Evolutionary conservation across 92 coral and sea anemone genomes (phyloP), one percentile per base, ranked within the genome.

Genomic region (Meandrina meandrites): DNA sequence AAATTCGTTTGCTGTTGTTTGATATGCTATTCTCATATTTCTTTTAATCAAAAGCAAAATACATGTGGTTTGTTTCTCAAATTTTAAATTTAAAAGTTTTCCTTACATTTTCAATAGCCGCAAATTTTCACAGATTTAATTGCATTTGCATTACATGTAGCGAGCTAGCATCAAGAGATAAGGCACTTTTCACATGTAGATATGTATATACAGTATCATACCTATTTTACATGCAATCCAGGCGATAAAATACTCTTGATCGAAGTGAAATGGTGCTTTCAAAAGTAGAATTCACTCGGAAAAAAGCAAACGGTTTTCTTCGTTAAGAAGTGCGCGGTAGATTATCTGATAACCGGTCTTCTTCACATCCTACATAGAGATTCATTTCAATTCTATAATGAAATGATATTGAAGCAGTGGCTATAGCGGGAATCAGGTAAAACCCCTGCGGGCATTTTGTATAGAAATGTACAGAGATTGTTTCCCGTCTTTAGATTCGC

Each of bases 391-490:
- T 40, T 37, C 60, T 27, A 45, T 76, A 78, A 62, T 62, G 48
- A 76, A 85, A 85, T 60, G 62, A 58, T 77, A 85, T 85, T 77
- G 62, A 83, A 84, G 75, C 76, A 81, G 71, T 28, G 54, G 45
- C 47, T 30, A 79, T 30, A 79, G 76, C 82, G 30, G 17, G 11
- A 22, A 60, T 77, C 28, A 45, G 54, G 15, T 30, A 75, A 1
- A 77, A 16, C 75, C 53, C 88, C 82, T 56, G 83, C 82, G 66
- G 88, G 76, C 77, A 85, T 76, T 77, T 64, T 85, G 76, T 76
- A 76, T 85, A 21, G 82, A 64, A 85, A 21, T 12, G 34, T 36
- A 22, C 11, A 57, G 60, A 34, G 4, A 37, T 31, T 73, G 80
- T 84, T 57, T 66, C n/a, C 34, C 76, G 14, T 62, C 66, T 3